Conservation (phyloP, 2,888 invertebrate genomes). For the Agonopterix subpropinquella region DNA sequence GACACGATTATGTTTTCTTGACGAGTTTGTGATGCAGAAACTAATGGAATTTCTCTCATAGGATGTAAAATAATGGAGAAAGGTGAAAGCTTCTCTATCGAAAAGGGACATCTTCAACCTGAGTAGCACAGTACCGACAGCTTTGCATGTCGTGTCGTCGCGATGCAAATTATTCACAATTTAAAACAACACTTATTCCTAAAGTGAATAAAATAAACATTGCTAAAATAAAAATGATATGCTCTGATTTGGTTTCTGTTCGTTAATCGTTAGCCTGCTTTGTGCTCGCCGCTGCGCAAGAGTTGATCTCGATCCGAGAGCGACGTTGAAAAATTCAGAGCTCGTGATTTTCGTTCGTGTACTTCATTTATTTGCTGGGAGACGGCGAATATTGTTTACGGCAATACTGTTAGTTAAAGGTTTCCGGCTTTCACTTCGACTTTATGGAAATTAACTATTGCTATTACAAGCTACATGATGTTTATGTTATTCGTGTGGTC, state of each 20-base stretch:
- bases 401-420: conserved; percentile 27
- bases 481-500: too few relatives aligned
- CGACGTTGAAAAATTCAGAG: conserved; percentile 68
- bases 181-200: not conserved
- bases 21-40: not conserved
- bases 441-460: conserved; percentile 26
- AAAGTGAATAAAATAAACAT: conserved; percentile 24
- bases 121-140: too few relatives aligned
- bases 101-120: too few relatives aligned
- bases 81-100: too few relatives aligned
- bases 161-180: not conserved
- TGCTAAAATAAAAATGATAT: conserved; percentile 50
- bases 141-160: too few relatives aligned
- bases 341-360: conserved; percentile 71
- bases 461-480: too few relatives aligned
- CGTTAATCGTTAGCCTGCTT: conserved; percentile 56
- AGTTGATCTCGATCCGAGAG: conserved; percentile 46
- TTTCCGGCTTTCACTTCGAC: conserved; percentile 41
- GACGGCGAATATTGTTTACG: conserved; percentile 57
- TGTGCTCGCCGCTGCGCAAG: conserved; percentile 46
- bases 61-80: not conserved
- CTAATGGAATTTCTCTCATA: not conserved
- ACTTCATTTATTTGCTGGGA: conserved; percentile 58
- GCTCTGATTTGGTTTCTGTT: conserved; percentile 57
- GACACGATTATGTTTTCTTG: not conserved